Percentiles rank a stretch among this genome's conserved stretches.
Evolutionary conservation across 2,113 vertebrate genomes (phyloP).

Genomic region (Terrapene triunguis): DNA sequence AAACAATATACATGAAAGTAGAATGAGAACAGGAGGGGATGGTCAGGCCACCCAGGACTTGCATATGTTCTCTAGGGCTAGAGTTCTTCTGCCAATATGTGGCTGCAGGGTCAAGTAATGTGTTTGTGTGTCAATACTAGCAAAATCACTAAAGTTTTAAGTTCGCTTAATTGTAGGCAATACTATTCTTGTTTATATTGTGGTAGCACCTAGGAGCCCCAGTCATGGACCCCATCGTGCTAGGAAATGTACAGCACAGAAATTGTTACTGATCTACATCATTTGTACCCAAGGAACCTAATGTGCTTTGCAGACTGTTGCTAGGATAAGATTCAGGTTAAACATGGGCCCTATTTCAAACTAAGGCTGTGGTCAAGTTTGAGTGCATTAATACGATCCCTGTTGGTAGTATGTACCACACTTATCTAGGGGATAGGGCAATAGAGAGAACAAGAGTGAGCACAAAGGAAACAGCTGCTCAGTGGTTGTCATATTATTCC

Average conservation of each 20-base stretch:
- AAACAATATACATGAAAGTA: neutral
- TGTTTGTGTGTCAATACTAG: neutral
- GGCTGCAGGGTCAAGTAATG: neutral
- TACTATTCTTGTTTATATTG: neutral
- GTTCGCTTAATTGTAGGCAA: neutral
- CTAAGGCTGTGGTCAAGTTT: rapidly evolving
- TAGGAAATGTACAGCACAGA: neutral
- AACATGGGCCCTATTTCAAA: rapidly evolving
- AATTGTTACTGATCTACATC: neutral
- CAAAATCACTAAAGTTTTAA: neutral
- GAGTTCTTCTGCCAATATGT: neutral
- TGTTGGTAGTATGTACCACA: neutral
- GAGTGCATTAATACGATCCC: rapidly evolving
- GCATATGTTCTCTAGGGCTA: neutral
- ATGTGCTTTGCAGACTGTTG: neutral
- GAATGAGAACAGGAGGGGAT: neutral
- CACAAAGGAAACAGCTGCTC: neutral
- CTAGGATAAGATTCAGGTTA: neutral
- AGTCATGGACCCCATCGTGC: neutral
- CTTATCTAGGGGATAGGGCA: neutral
- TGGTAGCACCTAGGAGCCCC: neutral
- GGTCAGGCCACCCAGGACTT: neutral
- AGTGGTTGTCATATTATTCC: neutral
- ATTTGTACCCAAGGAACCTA: neutral
- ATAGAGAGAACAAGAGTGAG: neutral